Conservation (phyloP, 2,888 invertebrate species). For the Corbicula japonica region DNA sequence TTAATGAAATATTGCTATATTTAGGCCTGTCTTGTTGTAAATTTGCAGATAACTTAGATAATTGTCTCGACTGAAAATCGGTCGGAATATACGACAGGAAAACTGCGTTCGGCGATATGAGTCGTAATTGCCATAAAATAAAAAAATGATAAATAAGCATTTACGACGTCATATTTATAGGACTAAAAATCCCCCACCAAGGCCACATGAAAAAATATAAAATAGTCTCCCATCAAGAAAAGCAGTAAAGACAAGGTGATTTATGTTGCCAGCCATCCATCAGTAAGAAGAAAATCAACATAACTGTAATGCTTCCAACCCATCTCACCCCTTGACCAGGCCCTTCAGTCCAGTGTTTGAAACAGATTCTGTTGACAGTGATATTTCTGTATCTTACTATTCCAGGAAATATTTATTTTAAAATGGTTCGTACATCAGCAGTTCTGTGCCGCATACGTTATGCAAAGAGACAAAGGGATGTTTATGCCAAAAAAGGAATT, state of each 20-base stretch:
- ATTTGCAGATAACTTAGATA: no score
- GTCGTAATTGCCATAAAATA: no score
- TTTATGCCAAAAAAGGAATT: conserved; percentile 19
- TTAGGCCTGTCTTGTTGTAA: no score
- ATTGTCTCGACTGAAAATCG: no score
- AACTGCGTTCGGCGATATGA: no score
- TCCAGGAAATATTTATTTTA: not conserved
- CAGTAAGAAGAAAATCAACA: not conserved
- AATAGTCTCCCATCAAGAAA: not conserved
- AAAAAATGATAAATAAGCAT: no score
- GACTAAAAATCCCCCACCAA: no score
- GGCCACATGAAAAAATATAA: no score
- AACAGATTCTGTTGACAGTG: not conserved
- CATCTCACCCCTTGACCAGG: not conserved
- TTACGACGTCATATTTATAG: no score
- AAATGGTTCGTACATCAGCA: conserved; percentile 23
- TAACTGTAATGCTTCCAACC: no score
- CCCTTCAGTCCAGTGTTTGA: not conserved
- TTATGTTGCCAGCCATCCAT: not conserved
- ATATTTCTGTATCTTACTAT: not conserved
- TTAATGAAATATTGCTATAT: no score
- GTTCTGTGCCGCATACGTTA: not conserved
- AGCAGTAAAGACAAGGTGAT: not conserved
- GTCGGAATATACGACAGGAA: no score
- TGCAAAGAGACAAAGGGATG: conserved; percentile 13